Evolutionary conservation across 1,140 invertebrate species (phyloP), one percentile per base, ranked within the genome.

Genomic region (Leptopilina clavipes): DNA sequence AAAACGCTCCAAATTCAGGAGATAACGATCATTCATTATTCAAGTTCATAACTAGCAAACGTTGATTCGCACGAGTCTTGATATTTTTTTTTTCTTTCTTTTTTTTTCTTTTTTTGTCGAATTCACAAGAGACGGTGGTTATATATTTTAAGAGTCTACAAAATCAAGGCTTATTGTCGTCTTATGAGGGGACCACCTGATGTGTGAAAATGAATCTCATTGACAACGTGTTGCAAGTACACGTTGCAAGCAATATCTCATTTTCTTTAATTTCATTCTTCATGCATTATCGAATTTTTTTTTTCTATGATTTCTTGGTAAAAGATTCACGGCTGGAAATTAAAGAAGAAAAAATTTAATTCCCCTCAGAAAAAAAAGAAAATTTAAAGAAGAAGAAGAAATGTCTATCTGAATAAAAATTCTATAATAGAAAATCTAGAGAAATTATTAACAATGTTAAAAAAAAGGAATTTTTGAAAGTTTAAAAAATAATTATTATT

Each of bases 131-230:
- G 12, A 31, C 22, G 5, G 19, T 31, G 22, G 65, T 81, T 79
- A 76, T 31, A 31, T 31, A 31, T 85, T 86, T 85, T 82, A 83
- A 85, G 77, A 71, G 75, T 77, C 71, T 79, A 78, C 82, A 40
- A 31, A 88, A 89, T 88, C 88, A 88, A 81, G 75, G 76, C 79
- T 79, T 81, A 89, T 89, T 88, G 86, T 88, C 79, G 76, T 75
- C 72, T 78, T 76, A 83, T 83, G 82, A 83, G 59, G 72, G 73
- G 81, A 83, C 83, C 80, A 77, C 87, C 87, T 79, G 82, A 72
- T 73, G 86, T 73, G 86, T 65, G 88, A 88, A 86, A 89, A 88
- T 81, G 79, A 88, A 83, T 59, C 70, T 48, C 81, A 79, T 82
- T 83, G 80, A 75, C 81, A 74, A 73, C 75, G 19, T 59, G 74